phyloP scores from a whole-genome alignment of 2,113 vertebrate genomes.

The Campylomormyrus tamandua region DNA sequence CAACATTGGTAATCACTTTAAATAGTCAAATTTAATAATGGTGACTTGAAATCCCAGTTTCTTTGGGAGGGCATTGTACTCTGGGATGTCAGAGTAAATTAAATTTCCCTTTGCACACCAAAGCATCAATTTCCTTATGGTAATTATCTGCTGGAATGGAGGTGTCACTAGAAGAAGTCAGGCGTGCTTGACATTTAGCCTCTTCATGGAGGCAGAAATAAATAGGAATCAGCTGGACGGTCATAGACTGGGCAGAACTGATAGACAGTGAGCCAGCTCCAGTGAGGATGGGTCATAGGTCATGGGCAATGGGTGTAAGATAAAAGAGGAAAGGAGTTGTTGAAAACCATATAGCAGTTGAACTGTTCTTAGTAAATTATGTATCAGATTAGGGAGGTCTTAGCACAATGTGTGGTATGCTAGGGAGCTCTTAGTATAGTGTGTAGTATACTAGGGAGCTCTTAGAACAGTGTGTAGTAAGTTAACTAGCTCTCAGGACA shows the following conservation, averaged over 20 bases:
- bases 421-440: background rate
- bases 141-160: constrained; percentile 99
- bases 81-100: constrained; percentile 98
- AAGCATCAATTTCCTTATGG: constrained; percentile 99
- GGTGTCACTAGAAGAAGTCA: constrained; percentile 93
- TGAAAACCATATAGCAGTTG: background rate
- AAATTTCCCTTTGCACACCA: constrained; percentile 96
- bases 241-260: constrained; percentile 87
- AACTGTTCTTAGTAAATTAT: background rate
- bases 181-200: constrained; percentile 99
- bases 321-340: constrained; percentile 32
- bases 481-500: background rate
- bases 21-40: constrained; percentile 97
- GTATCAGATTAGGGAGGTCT: background rate
- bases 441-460: background rate
- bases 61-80: constrained; percentile 96
- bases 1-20: constrained; percentile 96
- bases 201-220: constrained; percentile 93
- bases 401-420: background rate
- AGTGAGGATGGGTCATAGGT: constrained; percentile 44
- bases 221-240: constrained; percentile 93
- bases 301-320: constrained; percentile 73
- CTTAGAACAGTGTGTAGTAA: background rate
- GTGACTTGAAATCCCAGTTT: constrained; percentile 91
- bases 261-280: constrained; percentile 66